A percentile compares a stretch with the other conserved stretches of the same genome.
These are phyloP conservation scores for Euspilapteryx auroguttella DNA, from an alignment of 2,888 invertebrate species.

Conservation along the genomic window DNA sequence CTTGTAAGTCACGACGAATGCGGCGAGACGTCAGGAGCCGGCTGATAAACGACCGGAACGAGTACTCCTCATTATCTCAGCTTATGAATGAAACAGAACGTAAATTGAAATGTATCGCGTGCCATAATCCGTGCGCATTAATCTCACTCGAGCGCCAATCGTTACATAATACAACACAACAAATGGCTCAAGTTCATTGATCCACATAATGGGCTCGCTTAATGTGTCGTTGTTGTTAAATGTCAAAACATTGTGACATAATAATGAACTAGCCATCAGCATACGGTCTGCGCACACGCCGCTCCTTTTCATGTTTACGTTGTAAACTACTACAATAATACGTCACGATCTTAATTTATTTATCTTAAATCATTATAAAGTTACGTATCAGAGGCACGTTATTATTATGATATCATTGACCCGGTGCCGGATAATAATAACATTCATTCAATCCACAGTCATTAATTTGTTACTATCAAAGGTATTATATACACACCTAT, in stretches of 20 bases:
- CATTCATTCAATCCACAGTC: slow-evolving; percentile 43
- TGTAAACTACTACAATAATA: no score
- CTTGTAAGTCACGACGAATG: no score
- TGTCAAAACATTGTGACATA: slow-evolving; percentile 57
- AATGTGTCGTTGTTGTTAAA: slow-evolving; percentile 53
- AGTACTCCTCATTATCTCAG: slow-evolving; percentile 44
- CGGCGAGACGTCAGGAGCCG: slow-evolving; percentile 19
- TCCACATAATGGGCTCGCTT: slow-evolving; percentile 55
- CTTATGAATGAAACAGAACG: slow-evolving; percentile 56
- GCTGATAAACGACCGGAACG: slow-evolving; percentile 33
- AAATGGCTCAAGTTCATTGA: slow-evolving; percentile 59
- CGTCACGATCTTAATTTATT: slow-evolving; percentile 56
- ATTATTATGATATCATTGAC: slow-evolving; percentile 51
- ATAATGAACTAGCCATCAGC: slow-evolving; percentile 37
- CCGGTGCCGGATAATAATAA: slow-evolving; percentile 47
- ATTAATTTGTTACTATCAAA: slow-evolving; percentile 50
- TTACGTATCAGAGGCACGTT: slow-evolving; percentile 37
- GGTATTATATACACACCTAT: neutral
- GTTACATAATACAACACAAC: slow-evolving; percentile 49
- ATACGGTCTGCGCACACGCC: slow-evolving; percentile 26
- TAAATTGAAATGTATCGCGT: slow-evolving; percentile 60
- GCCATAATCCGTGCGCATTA: slow-evolving; percentile 59
- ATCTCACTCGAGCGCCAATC: slow-evolving; percentile 57
- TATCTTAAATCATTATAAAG: slow-evolving; percentile 52
- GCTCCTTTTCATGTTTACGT: no score